Evolutionary conservation across 2,888 invertebrate species (phyloP).

Genomic region (Agrochola circellaris): DNA sequence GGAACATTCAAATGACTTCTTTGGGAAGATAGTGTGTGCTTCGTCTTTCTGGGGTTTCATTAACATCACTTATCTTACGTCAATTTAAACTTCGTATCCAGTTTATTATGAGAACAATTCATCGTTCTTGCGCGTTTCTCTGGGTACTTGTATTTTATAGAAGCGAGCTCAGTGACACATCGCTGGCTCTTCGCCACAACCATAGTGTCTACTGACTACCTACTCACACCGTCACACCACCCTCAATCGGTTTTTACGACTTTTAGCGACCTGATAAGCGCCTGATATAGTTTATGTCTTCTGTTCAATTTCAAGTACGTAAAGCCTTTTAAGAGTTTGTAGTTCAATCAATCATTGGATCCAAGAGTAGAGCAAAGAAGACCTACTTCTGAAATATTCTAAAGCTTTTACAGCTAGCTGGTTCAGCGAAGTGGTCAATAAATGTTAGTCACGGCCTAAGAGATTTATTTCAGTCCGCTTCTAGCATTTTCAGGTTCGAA

Average conservation of each 20-base stretch:
- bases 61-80: not conserved
- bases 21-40: slow-evolving; percentile 12
- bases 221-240: slow-evolving; percentile 31
- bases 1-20: slow-evolving; percentile 25
- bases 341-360: slow-evolving; percentile 45
- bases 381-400: slow-evolving; percentile 39
- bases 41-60: slow-evolving; percentile 5
- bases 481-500: slow-evolving; percentile 26
- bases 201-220: slow-evolving; percentile 17
- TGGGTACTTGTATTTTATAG: slow-evolving; percentile 34
- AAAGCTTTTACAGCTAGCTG: slow-evolving; percentile 38
- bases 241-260: slow-evolving; percentile 49
- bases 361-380: slow-evolving; percentile 21
- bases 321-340: slow-evolving; percentile 26
- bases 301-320: slow-evolving; percentile 36
- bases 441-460: slow-evolving; percentile 51
- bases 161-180: slow-evolving; percentile 37
- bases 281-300: slow-evolving; percentile 45
- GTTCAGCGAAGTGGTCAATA: slow-evolving; percentile 48
- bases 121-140: not conserved
- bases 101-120: slow-evolving; percentile 34
- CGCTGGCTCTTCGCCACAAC: slow-evolving; percentile 50
- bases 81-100: not conserved
- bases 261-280: slow-evolving; percentile 36
- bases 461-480: slow-evolving; percentile 42